Evolutionary conservation across 2,113 vertebrate genomes (phyloP).

Genomic region (Dicentrarchus labrax): DNA sequence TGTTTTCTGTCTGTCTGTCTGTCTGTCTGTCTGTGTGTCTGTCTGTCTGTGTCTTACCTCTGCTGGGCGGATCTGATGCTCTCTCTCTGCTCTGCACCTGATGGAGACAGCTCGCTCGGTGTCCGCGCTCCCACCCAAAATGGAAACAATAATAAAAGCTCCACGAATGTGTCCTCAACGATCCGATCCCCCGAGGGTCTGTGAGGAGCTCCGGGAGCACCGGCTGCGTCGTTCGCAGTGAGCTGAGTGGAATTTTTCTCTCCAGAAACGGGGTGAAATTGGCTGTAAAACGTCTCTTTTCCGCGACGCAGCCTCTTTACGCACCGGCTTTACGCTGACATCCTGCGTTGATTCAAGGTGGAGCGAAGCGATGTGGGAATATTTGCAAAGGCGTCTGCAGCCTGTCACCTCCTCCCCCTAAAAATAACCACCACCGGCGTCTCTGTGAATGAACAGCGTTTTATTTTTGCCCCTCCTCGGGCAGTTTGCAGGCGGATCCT

Average conservation of each 20-base stretch:
- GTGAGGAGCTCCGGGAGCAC: neutral
- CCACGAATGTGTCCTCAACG: neutral
- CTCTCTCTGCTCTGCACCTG: slow-evolving; percentile 37
- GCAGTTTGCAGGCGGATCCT: slow-evolving; percentile 18
- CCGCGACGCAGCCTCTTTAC: slow-evolving; percentile 42
- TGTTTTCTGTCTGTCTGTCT: neutral
- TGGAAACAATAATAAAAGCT: neutral
- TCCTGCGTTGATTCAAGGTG: slow-evolving; percentile 45
- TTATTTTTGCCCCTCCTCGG: neutral
- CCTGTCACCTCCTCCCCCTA: slow-evolving; percentile 32
- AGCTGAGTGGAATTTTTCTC: neutral
- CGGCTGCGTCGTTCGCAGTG: neutral
- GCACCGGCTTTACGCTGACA: slow-evolving; percentile 37
- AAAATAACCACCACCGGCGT: slow-evolving; percentile 42
- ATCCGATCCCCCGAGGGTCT: neutral
- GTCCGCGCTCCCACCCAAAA: neutral
- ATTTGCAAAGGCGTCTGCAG: slow-evolving; percentile 43
- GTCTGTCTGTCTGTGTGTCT: slow-evolving; percentile 2
- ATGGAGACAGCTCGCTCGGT: slow-evolving; percentile 26
- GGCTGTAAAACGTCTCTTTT: slow-evolving; percentile 17
- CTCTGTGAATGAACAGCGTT: slow-evolving; percentile 37
- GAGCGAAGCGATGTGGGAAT: slow-evolving; percentile 37
- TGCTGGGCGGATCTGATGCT: slow-evolving; percentile 63
- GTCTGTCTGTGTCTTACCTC: slow-evolving; percentile 56
- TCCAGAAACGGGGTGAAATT: slow-evolving; percentile 3